phyloP scores from a whole-genome alignment of 2,888 invertebrate genomes.

The Aphodius granarius region DNA sequence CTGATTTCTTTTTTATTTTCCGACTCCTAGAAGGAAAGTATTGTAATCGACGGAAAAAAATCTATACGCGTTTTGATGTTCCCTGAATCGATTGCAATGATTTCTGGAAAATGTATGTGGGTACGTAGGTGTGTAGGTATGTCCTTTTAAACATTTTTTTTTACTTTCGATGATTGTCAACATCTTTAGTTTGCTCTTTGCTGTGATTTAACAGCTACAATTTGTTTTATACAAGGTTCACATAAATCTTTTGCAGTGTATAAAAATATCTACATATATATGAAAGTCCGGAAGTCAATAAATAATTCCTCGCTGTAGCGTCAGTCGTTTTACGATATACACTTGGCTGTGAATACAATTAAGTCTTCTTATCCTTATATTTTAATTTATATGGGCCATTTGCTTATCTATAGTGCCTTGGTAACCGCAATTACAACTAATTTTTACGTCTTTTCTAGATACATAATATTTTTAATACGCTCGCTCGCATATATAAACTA shows the following conservation, averaged over 20 bases:
- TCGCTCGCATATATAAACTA: neutral
- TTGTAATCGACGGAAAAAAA: too few relatives aligned
- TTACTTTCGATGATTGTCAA: too few relatives aligned
- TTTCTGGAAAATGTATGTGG: too few relatives aligned
- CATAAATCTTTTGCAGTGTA: neutral
- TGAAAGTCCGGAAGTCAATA: neutral
- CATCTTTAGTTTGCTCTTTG: neutral
- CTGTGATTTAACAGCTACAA: neutral
- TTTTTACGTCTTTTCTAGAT: neutral
- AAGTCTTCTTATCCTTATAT: neutral
- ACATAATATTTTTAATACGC: neutral
- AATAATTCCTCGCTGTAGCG: neutral
- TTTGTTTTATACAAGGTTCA: neutral
- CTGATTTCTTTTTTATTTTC: too few relatives aligned
- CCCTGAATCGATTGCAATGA: too few relatives aligned
- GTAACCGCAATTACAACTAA: neutral
- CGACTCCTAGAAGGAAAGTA: too few relatives aligned
- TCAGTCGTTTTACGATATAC: neutral
- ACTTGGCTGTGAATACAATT: neutral
- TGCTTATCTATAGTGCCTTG: neutral
- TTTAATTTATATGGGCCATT: neutral
- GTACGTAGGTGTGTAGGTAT: too few relatives aligned
- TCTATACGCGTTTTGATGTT: too few relatives aligned
- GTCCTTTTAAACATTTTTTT: too few relatives aligned
- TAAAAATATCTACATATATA: neutral